A percentile compares a stretch with the other conserved stretches of the same genome.
Conservation (phyloP, 2,113 vertebrate species). For the Zosterops hypoxanthus region DNA sequence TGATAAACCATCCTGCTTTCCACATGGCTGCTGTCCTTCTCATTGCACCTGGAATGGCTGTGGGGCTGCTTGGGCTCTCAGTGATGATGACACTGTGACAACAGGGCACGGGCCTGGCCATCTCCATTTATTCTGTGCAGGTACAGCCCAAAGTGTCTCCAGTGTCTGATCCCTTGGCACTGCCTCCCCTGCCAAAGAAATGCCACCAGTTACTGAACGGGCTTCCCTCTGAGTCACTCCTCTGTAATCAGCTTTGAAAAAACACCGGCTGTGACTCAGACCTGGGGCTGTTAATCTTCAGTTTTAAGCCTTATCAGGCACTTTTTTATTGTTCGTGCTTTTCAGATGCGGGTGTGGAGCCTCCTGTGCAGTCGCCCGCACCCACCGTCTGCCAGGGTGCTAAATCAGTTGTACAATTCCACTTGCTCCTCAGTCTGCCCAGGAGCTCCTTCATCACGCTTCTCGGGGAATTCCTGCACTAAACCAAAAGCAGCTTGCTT, state of each 20-base stretch:
- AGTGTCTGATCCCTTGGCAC: neutral
- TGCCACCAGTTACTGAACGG: neutral
- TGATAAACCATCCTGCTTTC: neutral
- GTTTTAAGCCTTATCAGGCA: neutral
- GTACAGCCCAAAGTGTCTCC: neutral
- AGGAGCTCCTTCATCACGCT: constrained; percentile 30
- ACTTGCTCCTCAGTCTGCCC: constrained; percentile 37
- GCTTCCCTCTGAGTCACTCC: neutral
- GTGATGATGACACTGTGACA: accelerated
- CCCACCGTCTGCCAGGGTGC: neutral
- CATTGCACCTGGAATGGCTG: neutral
- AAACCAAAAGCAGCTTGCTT: neutral
- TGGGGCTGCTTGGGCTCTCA: neutral
- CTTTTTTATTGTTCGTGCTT: neutral
- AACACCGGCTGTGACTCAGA: neutral
- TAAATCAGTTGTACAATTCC: neutral
- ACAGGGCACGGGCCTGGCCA: neutral
- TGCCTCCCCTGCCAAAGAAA: neutral
- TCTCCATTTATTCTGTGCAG: neutral
- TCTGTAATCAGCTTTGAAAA: neutral
- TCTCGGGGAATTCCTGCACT: neutral
- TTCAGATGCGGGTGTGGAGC: neutral
- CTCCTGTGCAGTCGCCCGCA: neutral
- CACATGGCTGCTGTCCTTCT: neutral
- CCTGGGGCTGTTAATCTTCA: neutral